A percentile compares a stretch with the other conserved stretches of the same genome.
These are phyloP conservation scores for Dicycla oo DNA, from an alignment of 2,888 invertebrate species.

Conservation along the genomic window DNA sequence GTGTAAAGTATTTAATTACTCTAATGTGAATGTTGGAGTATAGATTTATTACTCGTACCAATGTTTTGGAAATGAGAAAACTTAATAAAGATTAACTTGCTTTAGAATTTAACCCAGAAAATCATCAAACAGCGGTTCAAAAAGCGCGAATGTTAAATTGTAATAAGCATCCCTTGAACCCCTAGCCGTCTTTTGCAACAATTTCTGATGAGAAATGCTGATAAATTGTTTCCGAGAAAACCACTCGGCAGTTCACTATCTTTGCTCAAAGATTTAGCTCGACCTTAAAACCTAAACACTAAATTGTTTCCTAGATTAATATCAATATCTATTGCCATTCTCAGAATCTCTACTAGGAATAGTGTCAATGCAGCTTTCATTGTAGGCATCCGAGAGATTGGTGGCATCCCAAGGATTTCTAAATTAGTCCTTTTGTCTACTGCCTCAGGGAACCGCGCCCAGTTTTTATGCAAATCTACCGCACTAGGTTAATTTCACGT, in stretches of 20 bases:
- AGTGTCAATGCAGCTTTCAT: constrained; percentile 55
- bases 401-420: constrained; percentile 51
- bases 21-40: background rate
- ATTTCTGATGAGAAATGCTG: background rate
- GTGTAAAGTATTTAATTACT: background rate
- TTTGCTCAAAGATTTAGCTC: constrained; percentile 5
- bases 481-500: constrained; percentile 55
- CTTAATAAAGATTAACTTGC: background rate
- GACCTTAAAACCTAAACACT: constrained; percentile 30
- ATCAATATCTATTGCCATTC: constrained; percentile 42
- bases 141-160: background rate
- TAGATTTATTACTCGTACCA: background rate
- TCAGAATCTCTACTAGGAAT: constrained; percentile 42
- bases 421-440: constrained; percentile 69
- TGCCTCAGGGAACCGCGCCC: constrained; percentile 32
- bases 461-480: constrained; percentile 62
- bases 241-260: background rate
- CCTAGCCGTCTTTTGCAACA: background rate
- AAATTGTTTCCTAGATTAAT: constrained; percentile 31
- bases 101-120: background rate
- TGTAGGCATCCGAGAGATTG: constrained; percentile 32
- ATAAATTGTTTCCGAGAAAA: constrained; percentile 2
- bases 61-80: background rate
- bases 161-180: background rate
- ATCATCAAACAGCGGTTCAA: background rate